These are phyloP conservation scores for Bombus breviceps DNA, from an alignment of 1,140 invertebrate species.

Conservation along the genomic window DNA sequence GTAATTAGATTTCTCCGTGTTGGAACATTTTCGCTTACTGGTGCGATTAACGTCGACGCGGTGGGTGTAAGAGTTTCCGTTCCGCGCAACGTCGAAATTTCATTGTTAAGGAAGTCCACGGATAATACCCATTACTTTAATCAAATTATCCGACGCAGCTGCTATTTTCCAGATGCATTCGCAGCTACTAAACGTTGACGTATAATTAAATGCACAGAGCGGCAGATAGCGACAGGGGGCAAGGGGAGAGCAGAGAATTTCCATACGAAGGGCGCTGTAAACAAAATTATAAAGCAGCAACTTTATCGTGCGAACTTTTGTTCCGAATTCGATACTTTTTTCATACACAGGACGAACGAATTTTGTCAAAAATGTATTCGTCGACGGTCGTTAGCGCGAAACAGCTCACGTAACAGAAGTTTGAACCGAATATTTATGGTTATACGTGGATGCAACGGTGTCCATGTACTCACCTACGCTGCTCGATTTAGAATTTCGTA, in stretches of 20 bases:
- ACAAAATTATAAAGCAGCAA: background rate
- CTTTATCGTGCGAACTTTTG: rapidly evolving
- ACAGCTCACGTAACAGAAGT: rapidly evolving
- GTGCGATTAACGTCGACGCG: background rate
- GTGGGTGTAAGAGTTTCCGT: background rate
- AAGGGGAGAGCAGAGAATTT: background rate
- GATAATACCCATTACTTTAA: slow-evolving; percentile 17
- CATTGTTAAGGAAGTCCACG: slow-evolving; percentile 11
- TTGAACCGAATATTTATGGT: too few species aligned
- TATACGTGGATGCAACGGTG: too few species aligned
- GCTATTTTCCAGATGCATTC: slow-evolving; percentile 32
- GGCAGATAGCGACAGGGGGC: background rate
- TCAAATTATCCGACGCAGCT: slow-evolving; percentile 52
- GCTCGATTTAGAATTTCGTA: too few species aligned
- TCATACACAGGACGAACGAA: rapidly evolving
- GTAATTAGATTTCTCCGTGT: slow-evolving; percentile 4
- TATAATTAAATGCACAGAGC: background rate
- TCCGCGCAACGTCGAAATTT: slow-evolving; percentile 15
- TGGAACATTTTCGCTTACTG: slow-evolving; percentile 11
- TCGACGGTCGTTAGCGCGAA: too few species aligned
- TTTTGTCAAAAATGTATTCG: background rate
- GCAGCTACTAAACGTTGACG: background rate
- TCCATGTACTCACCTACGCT: too few species aligned
- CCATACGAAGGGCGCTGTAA: background rate
- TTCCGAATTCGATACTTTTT: too few species aligned